Base-by-base conservation (phyloP, 2,888 invertebrate genomes). In the Mylabris sibirica region DNA sequence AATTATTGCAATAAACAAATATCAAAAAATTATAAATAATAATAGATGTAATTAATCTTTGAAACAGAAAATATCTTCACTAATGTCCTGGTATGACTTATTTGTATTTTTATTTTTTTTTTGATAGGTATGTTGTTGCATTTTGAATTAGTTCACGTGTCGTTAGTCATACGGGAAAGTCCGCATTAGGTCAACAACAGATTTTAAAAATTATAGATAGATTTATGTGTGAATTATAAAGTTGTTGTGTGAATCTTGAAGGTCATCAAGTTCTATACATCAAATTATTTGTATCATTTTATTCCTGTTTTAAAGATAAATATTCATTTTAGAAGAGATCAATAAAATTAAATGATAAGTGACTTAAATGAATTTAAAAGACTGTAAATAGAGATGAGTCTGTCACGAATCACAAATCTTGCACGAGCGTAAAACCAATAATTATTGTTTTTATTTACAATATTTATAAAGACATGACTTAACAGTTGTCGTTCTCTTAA, bases 91-190 rank as follows among this genome's bases (percentile, higher is more conserved):
- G 22, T 53, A 24, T 22, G 11, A 24, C 12, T 53, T 24, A 24
- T 53, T n/a, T 3, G 14, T 35, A 14, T 41, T n/a, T n/a, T n/a
- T 14, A 41, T 20, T 24, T 6, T 53, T 53, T 53, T 53, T 24
- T 53, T 24, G 0, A 1, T 11, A 12, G 24, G 12, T 24, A 24
- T 9, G 22, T 49, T 44, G 4, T 41, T 60, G 67, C 67, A 62
- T 64, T 61, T 30, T 64, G 62, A 65, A 59, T 68, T 53, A 49
- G 49, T 63, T 65, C 61, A 30, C 65, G 61, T 41, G 14, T 53
- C 22, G 22, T 68, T 68, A 69, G 69, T 69, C 69, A 69, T 66
- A 53, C 41, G 26, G 69, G 69, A 69, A 69, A 69, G 38, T 66
- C 69, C 69, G 69, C 63, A 22, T 69, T 69, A 66, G 69, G 69